Conservation (phyloP, 2,797 vertebrate species). For the Hozukius guyotensis region DNA sequence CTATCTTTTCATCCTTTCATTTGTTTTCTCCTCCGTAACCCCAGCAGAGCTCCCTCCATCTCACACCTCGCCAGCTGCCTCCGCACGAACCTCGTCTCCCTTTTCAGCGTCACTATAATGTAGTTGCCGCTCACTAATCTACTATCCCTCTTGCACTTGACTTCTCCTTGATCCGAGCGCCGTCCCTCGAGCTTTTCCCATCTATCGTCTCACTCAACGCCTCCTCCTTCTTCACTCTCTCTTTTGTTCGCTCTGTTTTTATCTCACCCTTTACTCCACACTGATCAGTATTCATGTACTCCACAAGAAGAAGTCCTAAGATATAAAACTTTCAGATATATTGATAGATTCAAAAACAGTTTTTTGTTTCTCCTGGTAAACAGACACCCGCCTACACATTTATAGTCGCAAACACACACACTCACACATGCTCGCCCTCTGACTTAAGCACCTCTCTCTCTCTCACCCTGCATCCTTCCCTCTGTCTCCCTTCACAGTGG, state of each 20-base stretch:
- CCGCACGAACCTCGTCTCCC: conserved; percentile 9
- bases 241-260: neutral
- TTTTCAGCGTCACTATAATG: conserved; percentile 3
- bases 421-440: neutral
- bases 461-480: conserved; percentile 25
- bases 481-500: conserved; percentile 31
- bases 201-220: conserved; percentile 1
- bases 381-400: conserved; percentile 12
- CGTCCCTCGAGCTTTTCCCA: conserved; percentile 34
- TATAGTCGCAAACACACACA: neutral
- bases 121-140: conserved; percentile 36
- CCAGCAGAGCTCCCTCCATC: conserved; percentile 32
- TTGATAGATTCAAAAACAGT: conserved; percentile 16
- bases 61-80: conserved; percentile 38
- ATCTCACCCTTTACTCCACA: neutral
- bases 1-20: conserved; percentile 32
- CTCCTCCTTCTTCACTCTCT: neutral
- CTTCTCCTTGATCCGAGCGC: conserved; percentile 40
- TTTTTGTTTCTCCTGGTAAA: neutral
- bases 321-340: conserved; percentile 23
- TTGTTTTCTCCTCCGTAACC: conserved; percentile 41
- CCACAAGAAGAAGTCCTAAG: neutral
- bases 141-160: conserved; percentile 34
- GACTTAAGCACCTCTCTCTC: conserved; percentile 30
- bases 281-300: neutral